Conservation (phyloP, 1,140 invertebrate species). For the Cydia splendana region DNA sequence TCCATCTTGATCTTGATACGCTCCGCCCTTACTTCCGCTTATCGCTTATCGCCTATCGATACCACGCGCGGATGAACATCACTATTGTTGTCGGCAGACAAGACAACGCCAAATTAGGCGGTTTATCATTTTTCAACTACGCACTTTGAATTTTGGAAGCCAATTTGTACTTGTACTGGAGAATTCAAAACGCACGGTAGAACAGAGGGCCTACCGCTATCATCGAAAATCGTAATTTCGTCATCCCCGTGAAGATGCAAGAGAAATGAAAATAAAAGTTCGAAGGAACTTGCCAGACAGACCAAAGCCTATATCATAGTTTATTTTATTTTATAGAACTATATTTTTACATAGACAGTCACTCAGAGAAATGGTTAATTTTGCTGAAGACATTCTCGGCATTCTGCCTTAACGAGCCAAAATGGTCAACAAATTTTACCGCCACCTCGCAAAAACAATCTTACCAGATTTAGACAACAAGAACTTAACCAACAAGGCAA, state of each 20-base stretch:
- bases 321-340: no score
- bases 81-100: slow-evolving; percentile 48
- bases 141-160: background rate
- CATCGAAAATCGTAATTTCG: no score
- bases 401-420: background rate
- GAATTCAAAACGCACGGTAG: background rate
- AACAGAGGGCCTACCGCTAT: background rate
- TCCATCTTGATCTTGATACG: slow-evolving; percentile 50
- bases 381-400: background rate
- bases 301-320: no score
- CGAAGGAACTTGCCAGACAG: no score
- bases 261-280: no score
- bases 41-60: slow-evolving; percentile 54
- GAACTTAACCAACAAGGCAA: background rate
- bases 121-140: background rate
- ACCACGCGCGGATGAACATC: slow-evolving; percentile 52
- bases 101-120: background rate
- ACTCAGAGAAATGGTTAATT: no score
- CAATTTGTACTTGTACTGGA: background rate
- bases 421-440: background rate
- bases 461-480: background rate
- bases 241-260: no score
- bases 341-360: no score
- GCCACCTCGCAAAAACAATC: background rate
- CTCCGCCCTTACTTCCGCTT: slow-evolving; percentile 61